A percentile compares a stretch with the other conserved stretches of the same genome.
phyloP scores from a whole-genome alignment of 2,797 vertebrate species.

The Chaenodraco wilsoni region DNA sequence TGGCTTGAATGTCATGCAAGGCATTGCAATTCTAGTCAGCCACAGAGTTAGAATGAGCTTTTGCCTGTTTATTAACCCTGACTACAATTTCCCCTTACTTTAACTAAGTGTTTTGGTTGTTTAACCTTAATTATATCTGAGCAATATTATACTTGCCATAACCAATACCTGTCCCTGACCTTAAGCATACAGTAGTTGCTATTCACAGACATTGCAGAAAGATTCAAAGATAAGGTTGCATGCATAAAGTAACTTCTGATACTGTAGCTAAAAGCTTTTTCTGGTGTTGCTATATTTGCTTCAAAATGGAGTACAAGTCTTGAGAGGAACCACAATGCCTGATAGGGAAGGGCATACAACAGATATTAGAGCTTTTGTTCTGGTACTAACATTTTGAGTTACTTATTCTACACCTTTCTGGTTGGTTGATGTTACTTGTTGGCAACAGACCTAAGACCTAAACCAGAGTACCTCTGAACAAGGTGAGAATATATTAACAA shows the following conservation, averaged over 20 bases:
- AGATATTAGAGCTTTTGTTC: conserved; percentile 2
- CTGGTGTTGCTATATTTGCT: neutral
- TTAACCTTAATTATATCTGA: neutral
- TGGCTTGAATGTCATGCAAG: neutral
- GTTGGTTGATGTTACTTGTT: neutral
- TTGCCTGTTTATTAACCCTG: neutral
- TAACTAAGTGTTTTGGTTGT: neutral
- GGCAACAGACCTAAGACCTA: neutral
- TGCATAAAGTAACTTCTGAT: neutral
- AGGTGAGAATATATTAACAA: neutral
- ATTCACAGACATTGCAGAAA: neutral
- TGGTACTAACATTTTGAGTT: conserved; percentile 1
- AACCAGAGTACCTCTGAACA: neutral
- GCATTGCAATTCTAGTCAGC: neutral
- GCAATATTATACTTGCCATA: neutral
- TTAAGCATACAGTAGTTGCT: neutral
- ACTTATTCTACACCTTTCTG: conserved; percentile 4
- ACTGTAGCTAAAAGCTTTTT: neutral
- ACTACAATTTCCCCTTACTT: neutral
- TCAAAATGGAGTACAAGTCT: neutral
- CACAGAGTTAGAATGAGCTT: neutral
- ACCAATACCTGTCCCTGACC: neutral
- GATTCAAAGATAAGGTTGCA: neutral
- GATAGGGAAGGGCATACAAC: conserved; percentile 1
- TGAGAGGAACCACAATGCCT: neutral